Evolutionary conservation across 2,888 invertebrate species (phyloP).

Genomic region (Argyresthia albistria): DNA sequence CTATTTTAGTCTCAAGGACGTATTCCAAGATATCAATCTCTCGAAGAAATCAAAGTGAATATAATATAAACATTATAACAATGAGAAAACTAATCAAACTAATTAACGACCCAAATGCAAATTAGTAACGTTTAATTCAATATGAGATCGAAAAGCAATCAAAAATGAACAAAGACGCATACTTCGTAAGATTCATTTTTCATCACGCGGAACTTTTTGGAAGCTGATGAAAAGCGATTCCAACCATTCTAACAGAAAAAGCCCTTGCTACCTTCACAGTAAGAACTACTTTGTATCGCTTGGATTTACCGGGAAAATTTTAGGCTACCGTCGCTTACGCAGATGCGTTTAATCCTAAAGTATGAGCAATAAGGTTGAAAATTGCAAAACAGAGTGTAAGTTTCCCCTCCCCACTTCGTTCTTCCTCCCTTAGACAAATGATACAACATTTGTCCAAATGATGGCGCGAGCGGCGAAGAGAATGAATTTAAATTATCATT

Average conservation of each 20-base stretch:
- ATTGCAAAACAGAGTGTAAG: conserved; percentile 19
- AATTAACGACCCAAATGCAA: conserved; percentile 62
- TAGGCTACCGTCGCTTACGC: conserved; percentile 37
- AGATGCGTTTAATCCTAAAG: neutral
- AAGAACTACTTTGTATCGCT: conserved; percentile 36
- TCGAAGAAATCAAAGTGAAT: conserved; percentile 24
- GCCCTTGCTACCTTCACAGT: conserved; percentile 29
- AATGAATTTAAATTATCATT: conserved; percentile 75
- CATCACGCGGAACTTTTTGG: conserved; percentile 51
- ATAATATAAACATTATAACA: conserved; percentile 48
- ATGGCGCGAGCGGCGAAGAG: conserved; percentile 73
- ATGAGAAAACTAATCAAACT: conserved; percentile 63
- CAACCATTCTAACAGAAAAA: conserved; percentile 28
- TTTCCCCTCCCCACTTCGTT: conserved; percentile 37
- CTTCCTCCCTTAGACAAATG: conserved; percentile 67
- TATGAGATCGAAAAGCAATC: conserved; percentile 25
- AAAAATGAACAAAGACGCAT: conserved; percentile 46
- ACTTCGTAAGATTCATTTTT: conserved; percentile 52
- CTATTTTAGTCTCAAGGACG: conserved; percentile 3
- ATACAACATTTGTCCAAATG: conserved; percentile 73
- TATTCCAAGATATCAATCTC: conserved; percentile 9
- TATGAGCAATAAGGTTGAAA: conserved; percentile 24
- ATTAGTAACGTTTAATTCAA: conserved; percentile 68
- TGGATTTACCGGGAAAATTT: conserved; percentile 46
- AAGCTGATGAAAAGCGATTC: conserved; percentile 58